Base-by-base conservation (phyloP, 1,140 invertebrate species). In the Habropoda laboriosa region DNA sequence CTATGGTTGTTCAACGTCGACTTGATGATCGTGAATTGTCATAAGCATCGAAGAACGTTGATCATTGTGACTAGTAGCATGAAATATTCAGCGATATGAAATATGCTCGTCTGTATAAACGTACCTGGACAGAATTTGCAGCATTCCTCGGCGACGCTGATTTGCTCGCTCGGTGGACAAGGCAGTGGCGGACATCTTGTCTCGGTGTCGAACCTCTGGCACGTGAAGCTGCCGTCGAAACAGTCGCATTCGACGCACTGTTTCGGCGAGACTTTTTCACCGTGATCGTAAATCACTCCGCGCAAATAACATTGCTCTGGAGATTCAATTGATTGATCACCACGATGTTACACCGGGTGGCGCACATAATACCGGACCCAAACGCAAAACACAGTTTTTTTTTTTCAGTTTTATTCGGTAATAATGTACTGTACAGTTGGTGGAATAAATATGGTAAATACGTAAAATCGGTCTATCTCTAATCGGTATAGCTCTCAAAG, bases 41-140 rank as follows among this genome's bases (percentile, higher is more conserved):
- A 10, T 7, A 58, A 58, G n/a, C 5, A 30, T 1, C 57, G 30
- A 12, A 58, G 7, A 10, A 35, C 6, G 24, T 35, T 58, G 8
- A 58, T 58, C 30, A n/a, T 0, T 7, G 10, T 35, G 21, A 35
- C 13, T 21, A 38, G 0, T 24, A 24, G 2, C n/a, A 60, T 24
- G 1, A 35, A 60, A 24, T 38, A 61, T n/a, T 58, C 35, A 4
- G 32, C 13, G 32, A 35, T 21, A 21, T 3, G 57, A 58, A 58
- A n/a, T 35, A 61, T 16, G 4, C 35, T 24, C 6, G n/a, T 61
- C 0, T 38, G 24, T 4, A 18, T 49, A 1, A 47, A 64, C 45
- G 12, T 94, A 98, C 97, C 97, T 94, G 95, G 96, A 93, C 97
- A 98, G 90, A 97, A 97, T 92, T 97, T 97, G 93, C 97, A 98